These are phyloP conservation scores for Drosophila nikananu DNA, from an alignment of 1,140 invertebrate species.

Conservation along the genomic window DNA sequence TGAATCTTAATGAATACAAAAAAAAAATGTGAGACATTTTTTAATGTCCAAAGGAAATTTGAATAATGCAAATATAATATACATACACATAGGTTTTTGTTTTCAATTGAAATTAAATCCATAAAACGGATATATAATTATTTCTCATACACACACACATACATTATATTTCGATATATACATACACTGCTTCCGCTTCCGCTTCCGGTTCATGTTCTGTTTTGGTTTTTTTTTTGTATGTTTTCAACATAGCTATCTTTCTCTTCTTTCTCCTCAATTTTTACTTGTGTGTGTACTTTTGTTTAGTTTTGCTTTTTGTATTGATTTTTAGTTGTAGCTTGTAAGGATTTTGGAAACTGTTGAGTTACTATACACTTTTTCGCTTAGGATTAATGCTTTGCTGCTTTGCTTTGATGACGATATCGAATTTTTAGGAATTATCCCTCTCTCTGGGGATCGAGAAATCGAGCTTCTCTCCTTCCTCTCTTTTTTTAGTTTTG, in stretches of 20 bases:
- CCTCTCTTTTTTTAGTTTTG: conserved; percentile 33
- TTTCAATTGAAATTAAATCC: conserved; percentile 48
- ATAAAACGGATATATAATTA: conserved; percentile 76
- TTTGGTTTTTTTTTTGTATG: conserved; percentile 58
- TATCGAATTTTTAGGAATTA: conserved; percentile 5
- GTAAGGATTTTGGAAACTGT: conserved; percentile 65
- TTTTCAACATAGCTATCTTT: conserved; percentile 68
- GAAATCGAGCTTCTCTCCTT: conserved; percentile 13
- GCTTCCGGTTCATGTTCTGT: conserved; percentile 4
- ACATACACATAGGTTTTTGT: not conserved
- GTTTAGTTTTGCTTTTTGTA: not conserved
- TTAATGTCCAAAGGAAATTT: not conserved
- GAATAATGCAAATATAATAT: not conserved
- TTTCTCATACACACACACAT: conserved; percentile 61
- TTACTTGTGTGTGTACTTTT: conserved; percentile 13
- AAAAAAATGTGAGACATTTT: not conserved
- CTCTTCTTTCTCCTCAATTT: not conserved
- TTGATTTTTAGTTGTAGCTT: conserved; percentile 26
- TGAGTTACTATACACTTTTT: conserved; percentile 59
- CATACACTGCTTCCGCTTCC: conserved; percentile 33
- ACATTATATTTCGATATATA: conserved; percentile 59
- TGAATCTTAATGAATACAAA: conserved; percentile 44
- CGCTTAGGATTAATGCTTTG: conserved; percentile 28
- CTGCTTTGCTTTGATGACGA: conserved; percentile 6
- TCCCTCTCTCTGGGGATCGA: not conserved